Evolutionary conservation across 2,797 vertebrate species (phyloP).

Genomic region (Alfaro cultratus): DNA sequence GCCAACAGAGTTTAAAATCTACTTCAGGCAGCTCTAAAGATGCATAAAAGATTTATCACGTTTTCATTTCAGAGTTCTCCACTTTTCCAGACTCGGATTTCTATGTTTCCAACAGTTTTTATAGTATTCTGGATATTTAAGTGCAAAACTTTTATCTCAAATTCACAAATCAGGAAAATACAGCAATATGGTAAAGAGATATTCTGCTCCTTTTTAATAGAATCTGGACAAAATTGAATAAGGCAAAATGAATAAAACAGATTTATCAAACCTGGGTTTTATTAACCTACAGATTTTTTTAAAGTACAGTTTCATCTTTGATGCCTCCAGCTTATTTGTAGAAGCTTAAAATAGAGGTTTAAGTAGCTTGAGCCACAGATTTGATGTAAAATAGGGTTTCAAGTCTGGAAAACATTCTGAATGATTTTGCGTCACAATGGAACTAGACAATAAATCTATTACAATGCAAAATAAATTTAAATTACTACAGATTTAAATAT

Average conservation of each 20-base stretch:
- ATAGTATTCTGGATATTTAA: background rate
- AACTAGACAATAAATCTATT: background rate
- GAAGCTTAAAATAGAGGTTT: background rate
- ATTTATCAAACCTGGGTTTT: background rate
- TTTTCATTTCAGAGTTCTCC: background rate
- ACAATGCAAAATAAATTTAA: background rate
- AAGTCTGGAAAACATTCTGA: background rate
- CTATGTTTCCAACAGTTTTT: background rate
- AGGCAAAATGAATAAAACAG: background rate
- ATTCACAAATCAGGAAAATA: background rate
- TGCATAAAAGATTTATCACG: background rate
- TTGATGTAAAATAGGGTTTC: background rate
- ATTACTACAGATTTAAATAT: background rate
- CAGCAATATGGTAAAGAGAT: background rate
- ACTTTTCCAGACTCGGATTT: background rate
- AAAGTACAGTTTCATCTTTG: background rate
- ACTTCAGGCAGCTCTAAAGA: background rate
- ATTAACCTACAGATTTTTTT: background rate
- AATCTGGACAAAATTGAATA: background rate
- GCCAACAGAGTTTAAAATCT: background rate
- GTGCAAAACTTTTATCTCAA: background rate
- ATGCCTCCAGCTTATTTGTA: background rate
- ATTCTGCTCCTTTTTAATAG: background rate
- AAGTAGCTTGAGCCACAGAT: background rate
- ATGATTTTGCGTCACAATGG: background rate